Evolutionary conservation across 1,140 invertebrate genomes (phyloP), one percentile per base, ranked within the genome.

Genomic region (Bombus pascuorum): DNA sequence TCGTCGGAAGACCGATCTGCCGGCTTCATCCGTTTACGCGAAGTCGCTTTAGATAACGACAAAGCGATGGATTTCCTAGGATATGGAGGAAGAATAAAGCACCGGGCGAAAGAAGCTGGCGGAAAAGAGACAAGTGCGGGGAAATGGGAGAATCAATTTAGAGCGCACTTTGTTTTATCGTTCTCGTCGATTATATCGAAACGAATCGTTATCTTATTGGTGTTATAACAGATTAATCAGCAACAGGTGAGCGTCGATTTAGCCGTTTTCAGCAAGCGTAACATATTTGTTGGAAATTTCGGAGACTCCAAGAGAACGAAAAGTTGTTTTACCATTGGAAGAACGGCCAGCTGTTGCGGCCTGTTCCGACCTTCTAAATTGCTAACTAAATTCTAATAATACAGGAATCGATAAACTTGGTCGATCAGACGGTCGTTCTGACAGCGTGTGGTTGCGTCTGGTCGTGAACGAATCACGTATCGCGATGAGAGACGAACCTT

Each of bases 51-150:
- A 22, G 75, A 59, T 79, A 73, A 4, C 44, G 86, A 34, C 81
- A 65, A 84, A 84, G 81, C 75, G 77, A 89, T 79, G 83, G 72
- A 76, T 76, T 81, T 68, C 47, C 59, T 32, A 0, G 42, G 44
- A 68, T 37, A 28, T 18, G 15, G 65, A 18, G 72, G 70, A 87
- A 44, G 81, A 65, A 78, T 70, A 47, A 82, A 87, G 62, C 68
- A 39, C 1, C 68, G 22, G 65, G n/a, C n/a, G n/a, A n/a, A 53
- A 53, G 15, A 32, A 32, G 1, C n/a, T 13, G 2, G 65, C 1
- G n/a, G 59, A 13, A n/a, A 1, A 13, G 59, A 1, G 65, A 39
- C 22, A 0, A 25, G 65, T 15, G n/a, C 0, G 5, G 18, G 47
- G 5, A 22, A 34, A 68, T 18, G 34, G 32, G 32, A 34, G 65